Base-by-base conservation (phyloP, 2,113 vertebrate species). In the Meleagris gallopavo region DNA sequence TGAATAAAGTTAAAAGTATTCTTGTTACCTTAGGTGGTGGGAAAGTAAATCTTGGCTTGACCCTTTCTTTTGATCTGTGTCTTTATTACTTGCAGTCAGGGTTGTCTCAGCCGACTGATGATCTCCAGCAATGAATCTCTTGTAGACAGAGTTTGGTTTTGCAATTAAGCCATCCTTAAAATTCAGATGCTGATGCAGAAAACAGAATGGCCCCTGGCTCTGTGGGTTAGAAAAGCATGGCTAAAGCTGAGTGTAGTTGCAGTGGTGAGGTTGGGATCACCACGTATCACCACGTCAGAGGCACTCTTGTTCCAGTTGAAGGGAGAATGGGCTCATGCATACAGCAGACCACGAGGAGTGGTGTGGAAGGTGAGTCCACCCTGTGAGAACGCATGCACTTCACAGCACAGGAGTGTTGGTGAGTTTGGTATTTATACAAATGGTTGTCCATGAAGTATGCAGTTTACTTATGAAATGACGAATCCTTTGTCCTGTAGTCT, bases 301-400 rank as follows among this genome's bases (percentile, higher is more conserved):
- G 48, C 32, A 2, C 32, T 88, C 27, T 32, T 16, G 1, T 48
- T 72, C 30, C 67, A 0, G 13, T 61, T 22, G 32, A 67, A 34
- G 72, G 19, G 40, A 24, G 72, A 27, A 36, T 0, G 3, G 32
- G 64, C 27, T 30, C 30, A 15, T 29, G 24, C 4, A 0, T 17
- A 17, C 41, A 60, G 30, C 38, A 62, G 48, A 52, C 14, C 76
- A 34, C 30, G 46, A 40, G 46, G 58, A 46, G 40, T 46, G 29
- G 15, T 45, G 11, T 18, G 41, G 24, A 43, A 78, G 38, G 38
- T 21, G 54, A 52, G 50, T 34, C 38, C 70, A 61, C 77, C 22
- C 18, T 0, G 0, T 32, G 30, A 0, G 1, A 48, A 34, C 9
- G 36, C 8, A 27, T 27, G 52, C 36, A 40, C 25, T 65, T 65